Evolutionary conservation across 2,888 invertebrate species (phyloP).

Genomic region (Dysmachus trigonus): DNA sequence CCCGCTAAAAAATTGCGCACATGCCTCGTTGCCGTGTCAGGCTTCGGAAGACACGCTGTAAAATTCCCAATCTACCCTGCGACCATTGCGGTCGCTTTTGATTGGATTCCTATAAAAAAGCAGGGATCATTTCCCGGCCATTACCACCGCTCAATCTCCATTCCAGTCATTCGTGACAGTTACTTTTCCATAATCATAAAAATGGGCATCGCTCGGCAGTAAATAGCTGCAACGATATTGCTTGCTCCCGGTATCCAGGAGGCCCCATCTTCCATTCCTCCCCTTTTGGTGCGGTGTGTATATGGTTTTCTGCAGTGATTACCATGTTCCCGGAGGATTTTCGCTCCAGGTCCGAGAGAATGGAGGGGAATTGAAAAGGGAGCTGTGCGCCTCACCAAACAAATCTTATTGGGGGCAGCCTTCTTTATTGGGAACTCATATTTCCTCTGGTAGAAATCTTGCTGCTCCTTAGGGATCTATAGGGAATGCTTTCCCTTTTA

Average conservation of each 20-base stretch:
- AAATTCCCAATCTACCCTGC: not conserved
- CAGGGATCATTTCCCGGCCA: not conserved
- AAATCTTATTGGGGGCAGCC: not conserved
- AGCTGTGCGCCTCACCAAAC: not conserved
- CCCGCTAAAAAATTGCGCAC: not conserved
- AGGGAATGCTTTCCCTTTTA: not conserved
- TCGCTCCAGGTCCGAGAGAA: not conserved
- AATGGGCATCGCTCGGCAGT: not conserved
- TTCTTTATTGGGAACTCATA: not conserved
- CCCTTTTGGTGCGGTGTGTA: not conserved
- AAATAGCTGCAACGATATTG: not conserved
- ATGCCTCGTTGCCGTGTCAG: not conserved
- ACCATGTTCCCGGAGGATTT: not conserved
- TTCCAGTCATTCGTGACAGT: not conserved
- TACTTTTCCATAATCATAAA: conserved; percentile 12
- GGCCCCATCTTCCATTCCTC: not conserved
- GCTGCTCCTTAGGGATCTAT: not conserved
- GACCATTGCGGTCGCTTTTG: not conserved
- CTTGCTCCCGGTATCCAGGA: not conserved
- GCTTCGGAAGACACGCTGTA: not conserved
- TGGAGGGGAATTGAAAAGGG: not conserved
- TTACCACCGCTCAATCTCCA: not conserved
- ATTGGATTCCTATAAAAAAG: not conserved
- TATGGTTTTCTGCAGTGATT: not conserved
- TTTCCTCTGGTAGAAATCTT: not conserved